These are phyloP conservation scores for Laterallus jamaicensis DNA, from an alignment of 2,113 vertebrate species.

Conservation along the genomic window DNA sequence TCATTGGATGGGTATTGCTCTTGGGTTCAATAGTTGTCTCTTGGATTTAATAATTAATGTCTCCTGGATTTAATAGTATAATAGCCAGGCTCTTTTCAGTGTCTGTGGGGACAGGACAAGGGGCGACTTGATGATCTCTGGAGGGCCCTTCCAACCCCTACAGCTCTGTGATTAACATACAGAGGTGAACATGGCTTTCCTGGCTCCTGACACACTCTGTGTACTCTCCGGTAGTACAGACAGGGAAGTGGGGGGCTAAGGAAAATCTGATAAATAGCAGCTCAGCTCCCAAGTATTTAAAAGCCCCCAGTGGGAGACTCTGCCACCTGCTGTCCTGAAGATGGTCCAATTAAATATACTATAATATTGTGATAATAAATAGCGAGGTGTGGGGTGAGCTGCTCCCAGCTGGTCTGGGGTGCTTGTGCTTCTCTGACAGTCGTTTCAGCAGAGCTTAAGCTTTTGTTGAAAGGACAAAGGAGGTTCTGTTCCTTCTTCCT, in stretches of 20 bases:
- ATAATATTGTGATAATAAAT: not conserved
- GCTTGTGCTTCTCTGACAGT: not conserved
- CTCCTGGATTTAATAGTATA: constrained; percentile 6
- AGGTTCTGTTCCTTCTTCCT: not conserved
- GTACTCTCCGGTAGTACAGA: not conserved
- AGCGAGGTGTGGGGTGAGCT: not conserved
- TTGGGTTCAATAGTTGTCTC: not conserved
- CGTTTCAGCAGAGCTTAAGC: not conserved
- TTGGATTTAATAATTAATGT: constrained; percentile 3
- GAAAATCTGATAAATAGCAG: constrained; percentile 21
- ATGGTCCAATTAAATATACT: constrained; percentile 28
- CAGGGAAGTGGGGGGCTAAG: constrained; percentile 2
- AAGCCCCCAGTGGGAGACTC: constrained; percentile 30
- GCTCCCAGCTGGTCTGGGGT: not conserved
- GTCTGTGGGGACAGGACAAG: too few species aligned
- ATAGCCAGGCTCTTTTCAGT: too few species aligned
- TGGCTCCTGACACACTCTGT: not conserved
- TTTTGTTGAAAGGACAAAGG: not conserved
- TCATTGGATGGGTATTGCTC: not conserved
- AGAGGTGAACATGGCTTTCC: constrained; percentile 25
- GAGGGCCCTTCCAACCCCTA: too few species aligned
- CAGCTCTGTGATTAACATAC: not conserved
- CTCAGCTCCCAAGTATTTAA: not conserved
- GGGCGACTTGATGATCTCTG: too few species aligned
- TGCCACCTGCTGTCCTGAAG: not conserved